phyloP scores from a whole-genome alignment of 2,797 vertebrate genomes.

The Phrynocephalus vlangalii region DNA sequence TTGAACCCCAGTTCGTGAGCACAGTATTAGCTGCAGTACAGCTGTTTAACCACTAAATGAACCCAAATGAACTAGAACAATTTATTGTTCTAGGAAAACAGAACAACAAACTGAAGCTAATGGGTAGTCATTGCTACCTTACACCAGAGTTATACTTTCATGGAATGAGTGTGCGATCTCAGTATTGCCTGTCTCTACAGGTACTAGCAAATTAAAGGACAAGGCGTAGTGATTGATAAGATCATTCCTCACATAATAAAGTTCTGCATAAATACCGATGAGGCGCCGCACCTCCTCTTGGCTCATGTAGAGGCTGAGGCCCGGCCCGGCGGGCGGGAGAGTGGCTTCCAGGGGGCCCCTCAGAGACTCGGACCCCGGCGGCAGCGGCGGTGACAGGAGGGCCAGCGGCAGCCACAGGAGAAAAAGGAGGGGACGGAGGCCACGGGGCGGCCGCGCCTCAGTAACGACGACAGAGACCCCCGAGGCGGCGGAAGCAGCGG shows the following conservation, averaged over 20 bases:
- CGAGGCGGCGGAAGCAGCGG: constrained; percentile 42
- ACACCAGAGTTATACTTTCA: not conserved
- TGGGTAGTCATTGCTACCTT: too few species aligned
- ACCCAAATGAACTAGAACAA: too few species aligned
- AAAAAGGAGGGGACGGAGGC: constrained; percentile 44
- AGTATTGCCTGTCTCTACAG: constrained; percentile 84
- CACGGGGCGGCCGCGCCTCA: constrained; percentile 42
- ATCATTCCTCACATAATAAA: constrained; percentile 95
- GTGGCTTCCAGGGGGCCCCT: constrained; percentile 36
- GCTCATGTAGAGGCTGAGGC: constrained; percentile 81
- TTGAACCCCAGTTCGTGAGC: too few species aligned
- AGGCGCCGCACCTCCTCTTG: constrained; percentile 81
- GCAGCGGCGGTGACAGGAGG: constrained; percentile 50
- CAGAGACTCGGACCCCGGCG: constrained; percentile 42
- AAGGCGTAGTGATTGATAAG: constrained; percentile 93
- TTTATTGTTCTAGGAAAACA: not conserved
- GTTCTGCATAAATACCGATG: constrained; percentile 90
- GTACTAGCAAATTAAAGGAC: constrained; percentile 93
- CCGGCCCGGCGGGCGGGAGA: constrained; percentile 70
- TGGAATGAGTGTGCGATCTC: not conserved
- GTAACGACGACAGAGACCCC: constrained; percentile 21
- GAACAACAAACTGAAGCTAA: not conserved
- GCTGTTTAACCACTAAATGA: too few species aligned
- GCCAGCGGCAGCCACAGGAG: constrained; percentile 42
- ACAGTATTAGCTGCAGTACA: too few species aligned